A percentile compares a stretch with the other conserved stretches of the same genome.
These are phyloP conservation scores for Eptatretus atami DNA, from an alignment of 2,797 vertebrate genomes.

Conservation along the genomic window DNA sequence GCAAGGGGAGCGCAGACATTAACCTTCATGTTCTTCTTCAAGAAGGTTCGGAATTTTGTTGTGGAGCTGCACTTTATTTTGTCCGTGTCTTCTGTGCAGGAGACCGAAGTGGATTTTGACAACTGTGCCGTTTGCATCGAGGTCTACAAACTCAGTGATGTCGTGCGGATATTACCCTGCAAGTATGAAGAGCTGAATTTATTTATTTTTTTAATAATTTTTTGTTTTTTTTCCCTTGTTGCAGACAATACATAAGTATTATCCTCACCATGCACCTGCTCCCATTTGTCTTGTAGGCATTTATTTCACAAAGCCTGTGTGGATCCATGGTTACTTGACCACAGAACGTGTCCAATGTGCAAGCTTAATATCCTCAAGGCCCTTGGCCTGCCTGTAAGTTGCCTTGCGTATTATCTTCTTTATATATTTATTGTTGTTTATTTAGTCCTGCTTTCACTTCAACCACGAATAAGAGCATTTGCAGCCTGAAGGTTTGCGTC, in stretches of 20 bases:
- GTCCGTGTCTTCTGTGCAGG: slow-evolving; percentile 16
- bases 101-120: slow-evolving; percentile 82
- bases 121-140: slow-evolving; percentile 97
- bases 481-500: no score
- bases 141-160: slow-evolving; percentile 71
- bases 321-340: slow-evolving; percentile 84
- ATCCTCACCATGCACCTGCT: no score
- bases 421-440: no score
- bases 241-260: no score
- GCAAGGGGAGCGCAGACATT: no score
- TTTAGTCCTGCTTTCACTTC: no score
- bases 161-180: slow-evolving; percentile 75
- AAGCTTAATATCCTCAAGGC: slow-evolving; percentile 95
- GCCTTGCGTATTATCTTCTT: background rate
- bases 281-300: slow-evolving; percentile 22
- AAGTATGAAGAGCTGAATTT: slow-evolving; percentile 23
- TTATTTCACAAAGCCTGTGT: slow-evolving; percentile 92
- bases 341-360: slow-evolving; percentile 93
- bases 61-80: no score
- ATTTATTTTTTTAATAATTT: background rate
- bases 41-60: no score
- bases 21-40: no score
- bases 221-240: no score
- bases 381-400: slow-evolving; percentile 65
- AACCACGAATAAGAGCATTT: no score